Evolutionary conservation across 2,888 invertebrate genomes (phyloP), one percentile per base, ranked within the genome.

Genomic region (Phalera bucephala): DNA sequence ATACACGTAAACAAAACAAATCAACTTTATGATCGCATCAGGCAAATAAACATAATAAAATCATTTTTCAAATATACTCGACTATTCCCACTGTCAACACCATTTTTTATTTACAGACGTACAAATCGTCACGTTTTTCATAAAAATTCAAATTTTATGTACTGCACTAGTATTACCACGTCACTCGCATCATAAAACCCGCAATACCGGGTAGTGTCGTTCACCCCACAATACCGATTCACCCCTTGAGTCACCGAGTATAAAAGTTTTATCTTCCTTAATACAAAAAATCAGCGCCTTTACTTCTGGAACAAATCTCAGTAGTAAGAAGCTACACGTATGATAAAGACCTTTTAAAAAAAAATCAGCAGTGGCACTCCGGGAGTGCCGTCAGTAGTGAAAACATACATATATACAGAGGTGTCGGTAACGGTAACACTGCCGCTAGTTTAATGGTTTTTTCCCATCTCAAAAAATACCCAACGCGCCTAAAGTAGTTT

Each of bases 131-230:
- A 62, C 57, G 61, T 54, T 53, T 64, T 55, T 66, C 62, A 69
- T 71, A 67, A 71, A 65, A 67, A 67, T 62, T 67, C 66, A 70
- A 67, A 68, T 66, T 29, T 47, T 23, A 61, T 52, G 41, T 46
- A 27, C 17, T 38, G 37, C 49, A 41, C 35, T 40, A 37, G 42
- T 54, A 53, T 57, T 43, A 47, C 51, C 45, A 57, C 52, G 45
- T 43, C 44, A 31, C 43, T 41, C 40, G 32, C 31, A 46, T 45
- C 45, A 33, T 61, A 60, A 50, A 56, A 52, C 38, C 49, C 22
- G 47, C 45, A n/a, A 45, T 3, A 17, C 17, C 17, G 17, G 5
- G 5, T 17, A 54, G 53, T 56, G 60, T 51, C 57, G 34, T 63
- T 50, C 56, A 59, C 49, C 50, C 50, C 45, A 11, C 17, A 33